Evolutionary conservation across 2,888 invertebrate genomes (phyloP).

Genomic region (Scaeva pyrastri): DNA sequence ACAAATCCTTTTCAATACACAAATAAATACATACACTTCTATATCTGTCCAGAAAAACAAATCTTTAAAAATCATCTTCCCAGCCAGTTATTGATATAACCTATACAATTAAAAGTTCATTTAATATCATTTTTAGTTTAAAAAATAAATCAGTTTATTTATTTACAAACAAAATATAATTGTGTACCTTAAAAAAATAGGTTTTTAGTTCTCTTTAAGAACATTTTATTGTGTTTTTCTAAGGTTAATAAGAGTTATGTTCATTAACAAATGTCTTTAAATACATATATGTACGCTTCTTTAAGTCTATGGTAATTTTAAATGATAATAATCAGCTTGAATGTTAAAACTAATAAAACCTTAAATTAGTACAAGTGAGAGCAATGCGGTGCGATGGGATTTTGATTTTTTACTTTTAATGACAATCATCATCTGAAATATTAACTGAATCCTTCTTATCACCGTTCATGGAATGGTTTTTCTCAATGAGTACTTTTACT

Average conservation of each 20-base stretch:
- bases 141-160: constrained; percentile 65
- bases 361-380: constrained; percentile 16
- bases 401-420: constrained; percentile 4
- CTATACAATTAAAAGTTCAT: not conserved
- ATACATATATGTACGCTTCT: constrained; percentile 9
- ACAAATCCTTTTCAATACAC: too few relatives aligned
- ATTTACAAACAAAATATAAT: constrained; percentile 13
- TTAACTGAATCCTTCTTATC: constrained; percentile 35
- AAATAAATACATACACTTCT: too few relatives aligned
- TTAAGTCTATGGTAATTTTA: constrained; percentile 14
- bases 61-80: not conserved
- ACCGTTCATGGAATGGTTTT: constrained; percentile 65
- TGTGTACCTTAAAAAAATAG: constrained; percentile 37
- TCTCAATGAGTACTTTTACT: constrained; percentile 80
- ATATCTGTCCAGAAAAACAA: too few relatives aligned
- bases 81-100: too few relatives aligned
- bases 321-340: not conserved
- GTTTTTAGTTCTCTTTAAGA: constrained; percentile 15
- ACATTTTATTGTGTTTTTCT: not conserved
- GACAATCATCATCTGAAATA: constrained; percentile 58
- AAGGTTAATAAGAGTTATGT: constrained; percentile 15
- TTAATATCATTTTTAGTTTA: not conserved
- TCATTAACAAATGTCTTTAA: constrained; percentile 37
- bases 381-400: not conserved
- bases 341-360: constrained; percentile 4